Percentiles rank a stretch among this genome's conserved stretches.
phyloP scores from a whole-genome alignment of 2,113 vertebrate species.

The Oncorhynchus masou region DNA sequence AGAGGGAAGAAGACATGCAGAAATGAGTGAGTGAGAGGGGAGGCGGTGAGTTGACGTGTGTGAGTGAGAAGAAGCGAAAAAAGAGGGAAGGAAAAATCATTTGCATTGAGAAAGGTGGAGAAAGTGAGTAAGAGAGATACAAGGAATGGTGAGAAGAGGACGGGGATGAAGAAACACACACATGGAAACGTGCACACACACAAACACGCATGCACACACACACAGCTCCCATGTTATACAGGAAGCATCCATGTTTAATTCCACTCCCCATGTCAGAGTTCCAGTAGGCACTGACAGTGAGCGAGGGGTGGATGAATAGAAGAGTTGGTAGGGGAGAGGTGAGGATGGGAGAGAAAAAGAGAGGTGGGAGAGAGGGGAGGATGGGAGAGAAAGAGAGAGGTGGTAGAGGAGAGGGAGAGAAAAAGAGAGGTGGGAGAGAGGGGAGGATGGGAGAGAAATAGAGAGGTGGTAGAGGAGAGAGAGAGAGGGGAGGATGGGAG shows the following conservation, averaged over 20 bases:
- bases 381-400: background rate
- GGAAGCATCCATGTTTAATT: conserved; percentile 34
- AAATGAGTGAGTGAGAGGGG: no score
- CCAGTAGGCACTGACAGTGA: background rate
- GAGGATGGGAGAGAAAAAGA: background rate
- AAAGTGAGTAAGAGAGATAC: background rate
- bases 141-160: background rate
- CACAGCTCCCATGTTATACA: conserved; percentile 20
- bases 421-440: no score
- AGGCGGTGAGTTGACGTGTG: no score
- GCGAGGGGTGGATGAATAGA: background rate
- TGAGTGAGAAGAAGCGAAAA: no score
- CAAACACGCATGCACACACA: background rate
- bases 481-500: conserved; percentile 17
- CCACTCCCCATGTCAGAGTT: conserved; percentile 32
- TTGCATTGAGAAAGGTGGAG: no score
- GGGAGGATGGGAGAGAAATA: background rate
- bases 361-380: conserved; percentile 9
- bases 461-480: no score
- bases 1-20: background rate
- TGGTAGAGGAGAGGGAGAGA: background rate
- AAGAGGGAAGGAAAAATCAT: background rate
- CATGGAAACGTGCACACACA: conserved; percentile 13
- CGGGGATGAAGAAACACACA: background rate
- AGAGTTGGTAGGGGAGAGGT: background rate